Base-by-base conservation (phyloP, 2,888 invertebrate species). In the Aphodius sticticus region DNA sequence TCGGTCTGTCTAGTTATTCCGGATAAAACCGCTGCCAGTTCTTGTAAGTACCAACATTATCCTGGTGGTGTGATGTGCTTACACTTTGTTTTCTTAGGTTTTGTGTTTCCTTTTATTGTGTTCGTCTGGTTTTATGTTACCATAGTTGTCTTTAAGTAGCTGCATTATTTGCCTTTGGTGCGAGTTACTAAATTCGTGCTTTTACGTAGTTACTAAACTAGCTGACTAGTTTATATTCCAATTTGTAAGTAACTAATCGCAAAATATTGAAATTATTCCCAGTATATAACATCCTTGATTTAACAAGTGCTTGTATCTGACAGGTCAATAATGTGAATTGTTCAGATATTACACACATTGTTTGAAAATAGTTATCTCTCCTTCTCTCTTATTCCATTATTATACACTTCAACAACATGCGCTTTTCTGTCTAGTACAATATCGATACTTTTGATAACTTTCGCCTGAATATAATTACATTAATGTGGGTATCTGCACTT, bases 11-110 rank as follows among this genome's bases (percentile, higher is more conserved):
- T 94, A 97, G 97, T 96, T 97, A 94, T 97, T 97, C 96, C 96
- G 97, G 97, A 97, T 97, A 93, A 97, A 96, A 95, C 97, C 97
- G 92, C 96, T 96, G 93, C 97, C 97, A 93, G 97, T 97, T 92
- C 95, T 97, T 94, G 97, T 97, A 97, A 97, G 97, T 97, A 97
- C 91, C 89, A 77, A 81, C 80, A 81, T 80, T 81, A 83, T 84
- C 87, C 85, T 86, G 88, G 86, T 88, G 79, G 76, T 80, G 87
- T 87, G 87, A 87, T 88, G 87, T 88, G 88, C 87, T 87, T 89
- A 90, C 86, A 76, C 75, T 76, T 78, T 74, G 77, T 76, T 78
- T 78, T 78, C 36, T 76, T 16, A 70, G 70, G 71, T 77, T 70
- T 77, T 71, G 76, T n/a, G 53, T 80, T 76, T 53, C 69, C 76